Conservation (phyloP, 2,113 vertebrate species). For the Prunella himalayana region DNA sequence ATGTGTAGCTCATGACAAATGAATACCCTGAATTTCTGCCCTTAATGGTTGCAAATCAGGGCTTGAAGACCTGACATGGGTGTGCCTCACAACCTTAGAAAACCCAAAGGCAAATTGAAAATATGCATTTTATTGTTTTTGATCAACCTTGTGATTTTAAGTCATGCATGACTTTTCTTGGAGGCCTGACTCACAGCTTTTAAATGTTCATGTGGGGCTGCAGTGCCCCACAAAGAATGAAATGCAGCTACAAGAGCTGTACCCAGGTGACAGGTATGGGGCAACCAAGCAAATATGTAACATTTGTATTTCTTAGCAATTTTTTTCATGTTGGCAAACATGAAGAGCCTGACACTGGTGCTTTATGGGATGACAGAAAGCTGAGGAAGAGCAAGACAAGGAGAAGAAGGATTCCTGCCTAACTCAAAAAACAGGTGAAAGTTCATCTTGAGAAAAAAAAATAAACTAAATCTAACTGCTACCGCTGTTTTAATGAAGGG, state of each 20-base stretch:
- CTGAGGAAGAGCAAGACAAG: neutral
- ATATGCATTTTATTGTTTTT: constrained; percentile 13
- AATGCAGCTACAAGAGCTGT: neutral
- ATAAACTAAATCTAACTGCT: constrained; percentile 9
- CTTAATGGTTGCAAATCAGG: neutral
- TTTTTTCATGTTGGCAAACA: neutral
- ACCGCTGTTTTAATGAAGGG: constrained; percentile 17
- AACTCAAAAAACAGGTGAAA: neutral
- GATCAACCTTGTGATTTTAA: constrained; percentile 40
- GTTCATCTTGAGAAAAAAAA: neutral
- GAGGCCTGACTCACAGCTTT: constrained; percentile 18
- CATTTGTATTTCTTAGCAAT: neutral
- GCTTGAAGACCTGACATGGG: neutral
- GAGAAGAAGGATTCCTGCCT: neutral
- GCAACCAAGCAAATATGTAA: neutral
- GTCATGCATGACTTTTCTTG: constrained; percentile 8
- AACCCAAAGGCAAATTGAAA: constrained; percentile 20
- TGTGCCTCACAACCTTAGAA: neutral
- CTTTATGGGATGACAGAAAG: neutral
- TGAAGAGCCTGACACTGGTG: neutral
- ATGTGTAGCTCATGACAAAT: neutral
- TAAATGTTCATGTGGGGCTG: neutral
- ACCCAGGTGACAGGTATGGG: neutral
- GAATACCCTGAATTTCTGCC: neutral
- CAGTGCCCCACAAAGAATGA: neutral